Base-by-base conservation (phyloP, 2,888 invertebrate species). In the Scotopteryx bipunctaria region DNA sequence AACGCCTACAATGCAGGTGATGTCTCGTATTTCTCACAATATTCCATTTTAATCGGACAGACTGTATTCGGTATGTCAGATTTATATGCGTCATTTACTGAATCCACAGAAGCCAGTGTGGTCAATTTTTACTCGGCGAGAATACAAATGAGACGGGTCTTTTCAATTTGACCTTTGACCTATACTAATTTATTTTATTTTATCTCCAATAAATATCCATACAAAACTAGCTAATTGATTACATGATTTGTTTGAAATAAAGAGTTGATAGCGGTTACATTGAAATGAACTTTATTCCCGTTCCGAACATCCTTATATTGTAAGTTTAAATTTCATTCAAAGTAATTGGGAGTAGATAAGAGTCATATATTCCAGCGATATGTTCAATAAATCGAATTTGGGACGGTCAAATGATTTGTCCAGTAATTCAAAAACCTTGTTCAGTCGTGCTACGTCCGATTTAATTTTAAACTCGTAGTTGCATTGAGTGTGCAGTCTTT, bases 1-100 rank as follows among this genome's bases (percentile, higher is more conserved):
- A 73, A 82, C 81, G 79, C 81, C 76, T 78, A 72, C 76, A 78
- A 83, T 77, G 76, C 76, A 61, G 63, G 61, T 70, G 64, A 64
- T 76, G 81, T 76, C 76, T 78, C 82, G 78, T 86, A 83, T 77
- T 77, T 85, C 76, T 78, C 73, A 69, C 70, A 66, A 73, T 78
- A 76, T 75, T 71, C 76, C 78, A 73, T 78, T 83, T 81, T 78
- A 80, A 79, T 79, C 73, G 55, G 66, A 66, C 67, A 57, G 56
- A 66, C 59, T 68, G 71, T 63, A 70, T 70, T 69, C 69, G 67
- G 60, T 65, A 62, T 62, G 64, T 74, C 71, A 70, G 70, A 79
- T 78, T 78, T 81, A 79, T 78, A 67, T 73, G 59, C 64, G 57
- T 57, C 64, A 66, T 73, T 67, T 65, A 64, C 57, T 47, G 50